Evolutionary conservation across 2,113 vertebrate genomes (phyloP).

Genomic region (Hippocampus abdominalis): DNA sequence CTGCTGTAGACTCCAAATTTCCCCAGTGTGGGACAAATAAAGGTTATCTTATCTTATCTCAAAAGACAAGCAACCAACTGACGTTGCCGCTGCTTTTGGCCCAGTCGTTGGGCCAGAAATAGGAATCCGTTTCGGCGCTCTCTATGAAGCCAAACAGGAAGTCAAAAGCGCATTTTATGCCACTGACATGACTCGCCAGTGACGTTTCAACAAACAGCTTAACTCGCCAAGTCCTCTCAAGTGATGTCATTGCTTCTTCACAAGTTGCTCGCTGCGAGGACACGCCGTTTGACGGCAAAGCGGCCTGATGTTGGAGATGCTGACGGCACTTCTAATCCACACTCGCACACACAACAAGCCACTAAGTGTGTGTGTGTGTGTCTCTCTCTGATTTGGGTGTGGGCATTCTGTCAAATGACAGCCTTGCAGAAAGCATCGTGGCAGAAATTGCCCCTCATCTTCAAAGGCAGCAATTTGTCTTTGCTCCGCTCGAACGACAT

Average conservation of each 20-base stretch:
- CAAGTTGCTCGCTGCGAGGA: constrained; percentile 10
- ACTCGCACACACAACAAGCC: constrained; percentile 17
- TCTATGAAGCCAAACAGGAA: background rate
- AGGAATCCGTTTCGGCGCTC: too few species aligned
- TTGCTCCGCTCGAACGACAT: constrained; percentile 58
- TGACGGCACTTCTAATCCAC: constrained; percentile 50
- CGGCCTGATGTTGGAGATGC: constrained; percentile 32
- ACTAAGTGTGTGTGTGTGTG: background rate
- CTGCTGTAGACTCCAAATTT: too few species aligned
- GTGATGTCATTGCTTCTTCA: background rate
- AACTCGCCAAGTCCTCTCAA: constrained; percentile 22
- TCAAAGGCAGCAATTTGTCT: constrained; percentile 66
- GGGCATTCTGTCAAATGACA: constrained; percentile 62
- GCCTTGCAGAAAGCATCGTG: constrained; percentile 48
- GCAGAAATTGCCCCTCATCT: constrained; percentile 60
- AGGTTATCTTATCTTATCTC: too few species aligned
- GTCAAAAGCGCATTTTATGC: background rate
- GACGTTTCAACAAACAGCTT: constrained; percentile 3
- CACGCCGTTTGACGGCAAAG: constrained; percentile 34
- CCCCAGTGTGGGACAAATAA: too few species aligned
- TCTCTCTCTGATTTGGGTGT: constrained; percentile 32
- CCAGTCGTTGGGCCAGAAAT: too few species aligned
- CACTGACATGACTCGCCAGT: background rate
- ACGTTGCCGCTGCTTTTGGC: too few species aligned
- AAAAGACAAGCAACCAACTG: too few species aligned